phyloP scores from a whole-genome alignment of 2,797 vertebrate genomes.

The Astyanax mexicanus region DNA sequence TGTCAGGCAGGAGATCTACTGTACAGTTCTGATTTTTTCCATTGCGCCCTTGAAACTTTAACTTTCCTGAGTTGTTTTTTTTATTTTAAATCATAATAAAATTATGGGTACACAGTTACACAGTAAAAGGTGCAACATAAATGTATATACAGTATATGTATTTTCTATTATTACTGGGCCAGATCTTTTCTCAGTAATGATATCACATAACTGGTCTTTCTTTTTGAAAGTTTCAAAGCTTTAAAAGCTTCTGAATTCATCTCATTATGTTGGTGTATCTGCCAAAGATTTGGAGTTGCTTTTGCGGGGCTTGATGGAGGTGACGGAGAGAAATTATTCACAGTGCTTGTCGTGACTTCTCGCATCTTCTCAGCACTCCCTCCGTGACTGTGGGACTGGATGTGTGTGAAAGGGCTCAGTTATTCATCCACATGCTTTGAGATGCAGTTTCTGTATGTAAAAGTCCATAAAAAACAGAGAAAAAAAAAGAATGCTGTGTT shows the following conservation, averaged over 20 bases:
- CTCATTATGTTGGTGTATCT: neutral
- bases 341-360: conserved; percentile 57
- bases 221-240: neutral
- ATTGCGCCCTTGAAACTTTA: too few relatives aligned
- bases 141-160: too few relatives aligned
- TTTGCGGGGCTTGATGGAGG: conserved; percentile 21
- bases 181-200: neutral
- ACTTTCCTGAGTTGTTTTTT: too few relatives aligned
- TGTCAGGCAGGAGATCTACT: too few relatives aligned
- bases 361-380: conserved; percentile 53
- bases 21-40: too few relatives aligned
- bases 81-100: too few relatives aligned
- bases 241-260: neutral
- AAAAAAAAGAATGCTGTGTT: neutral
- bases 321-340: conserved; percentile 54
- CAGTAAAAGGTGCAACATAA: too few relatives aligned
- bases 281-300: neutral
- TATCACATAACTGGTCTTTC: neutral
- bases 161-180: too few relatives aligned
- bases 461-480: neutral
- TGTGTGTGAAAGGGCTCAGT: conserved; percentile 23
- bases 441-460: conserved; percentile 48
- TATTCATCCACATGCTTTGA: conserved; percentile 52
- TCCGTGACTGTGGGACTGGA: conserved; percentile 41
- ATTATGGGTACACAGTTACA: too few relatives aligned